phyloP scores from a whole-genome alignment of 1,140 invertebrate species.

The Drosophila bipectinata region DNA sequence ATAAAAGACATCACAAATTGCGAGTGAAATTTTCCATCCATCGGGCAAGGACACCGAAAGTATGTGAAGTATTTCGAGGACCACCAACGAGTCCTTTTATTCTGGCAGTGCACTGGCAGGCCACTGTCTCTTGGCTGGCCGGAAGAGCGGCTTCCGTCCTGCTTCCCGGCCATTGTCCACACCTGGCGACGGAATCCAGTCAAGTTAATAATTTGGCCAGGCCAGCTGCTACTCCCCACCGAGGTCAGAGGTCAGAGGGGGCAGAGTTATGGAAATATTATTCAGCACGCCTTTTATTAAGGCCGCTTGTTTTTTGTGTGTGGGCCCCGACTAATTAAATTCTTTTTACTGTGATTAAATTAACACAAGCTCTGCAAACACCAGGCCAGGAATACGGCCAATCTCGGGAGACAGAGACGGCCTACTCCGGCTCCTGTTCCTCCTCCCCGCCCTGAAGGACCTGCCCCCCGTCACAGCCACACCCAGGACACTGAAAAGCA shows the following conservation, averaged over 20 bases:
- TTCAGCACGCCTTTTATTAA: conserved; percentile 53
- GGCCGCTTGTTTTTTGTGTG: conserved; percentile 3
- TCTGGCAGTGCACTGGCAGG: neutral
- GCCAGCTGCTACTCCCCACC: conserved; percentile 12
- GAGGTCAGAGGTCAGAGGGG: neutral
- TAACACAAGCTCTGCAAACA: conserved; percentile 53
- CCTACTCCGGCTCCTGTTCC: conserved; percentile 5
- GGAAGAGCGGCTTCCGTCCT: neutral
- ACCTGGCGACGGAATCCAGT: conserved; percentile 15
- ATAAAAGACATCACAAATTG: conserved; percentile 55
- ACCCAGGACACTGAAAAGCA: conserved; percentile 9
- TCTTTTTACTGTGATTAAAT: conserved; percentile 72
- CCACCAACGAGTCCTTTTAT: neutral
- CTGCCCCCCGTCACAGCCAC: neutral
- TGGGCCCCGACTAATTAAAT: conserved; percentile 60
- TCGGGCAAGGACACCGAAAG: neutral
- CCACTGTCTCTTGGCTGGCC: neutral
- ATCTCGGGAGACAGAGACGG: conserved; percentile 32
- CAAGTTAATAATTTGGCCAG: conserved; percentile 40
- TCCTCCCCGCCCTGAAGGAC: too few relatives aligned
- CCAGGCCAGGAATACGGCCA: conserved; percentile 11
- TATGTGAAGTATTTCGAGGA: too few relatives aligned
- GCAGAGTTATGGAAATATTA: conserved; percentile 53
- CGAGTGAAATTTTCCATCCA: conserved; percentile 37
- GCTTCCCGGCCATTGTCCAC: conserved; percentile 25